These are phyloP conservation scores for Burhinus oedicnemus DNA, from an alignment of 2,113 vertebrate genomes.

Conservation along the genomic window DNA sequence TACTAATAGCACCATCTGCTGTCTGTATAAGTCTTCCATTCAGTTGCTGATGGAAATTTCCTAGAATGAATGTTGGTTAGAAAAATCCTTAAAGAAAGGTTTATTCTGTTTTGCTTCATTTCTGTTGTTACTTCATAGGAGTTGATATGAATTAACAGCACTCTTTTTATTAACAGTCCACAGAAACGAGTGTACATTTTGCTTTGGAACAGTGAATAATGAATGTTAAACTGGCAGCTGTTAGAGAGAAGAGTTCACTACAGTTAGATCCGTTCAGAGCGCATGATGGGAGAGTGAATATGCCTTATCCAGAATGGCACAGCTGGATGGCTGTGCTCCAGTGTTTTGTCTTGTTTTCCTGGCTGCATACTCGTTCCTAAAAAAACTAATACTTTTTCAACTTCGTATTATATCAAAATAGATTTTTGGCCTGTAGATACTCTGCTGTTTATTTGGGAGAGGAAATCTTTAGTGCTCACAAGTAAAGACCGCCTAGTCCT, in stretches of 20 bases:
- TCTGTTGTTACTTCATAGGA: not conserved
- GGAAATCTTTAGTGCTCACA: not conserved
- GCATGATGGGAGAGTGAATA: accelerated
- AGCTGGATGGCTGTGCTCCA: not conserved
- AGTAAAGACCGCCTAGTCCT: not conserved
- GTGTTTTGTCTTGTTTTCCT: not conserved
- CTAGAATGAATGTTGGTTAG: not conserved
- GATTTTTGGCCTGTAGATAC: not conserved
- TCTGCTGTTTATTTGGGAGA: not conserved
- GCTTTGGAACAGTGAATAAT: not conserved
- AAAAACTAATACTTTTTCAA: not conserved
- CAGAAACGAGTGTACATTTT: not conserved
- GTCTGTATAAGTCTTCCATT: not conserved
- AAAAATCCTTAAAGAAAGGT: not conserved
- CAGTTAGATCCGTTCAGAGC: not conserved
- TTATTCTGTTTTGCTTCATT: not conserved
- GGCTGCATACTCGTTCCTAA: not conserved
- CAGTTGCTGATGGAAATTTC: not conserved
- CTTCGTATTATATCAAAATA: not conserved
- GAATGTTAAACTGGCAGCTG: not conserved
- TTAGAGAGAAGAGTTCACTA: not conserved
- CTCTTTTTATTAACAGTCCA: not conserved
- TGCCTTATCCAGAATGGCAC: not conserved
- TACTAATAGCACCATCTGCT: constrained; percentile 39
- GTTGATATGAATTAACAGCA: not conserved